Conservation (phyloP, 1,140 invertebrate species). For the Mizuhopecten yessoensis region DNA sequence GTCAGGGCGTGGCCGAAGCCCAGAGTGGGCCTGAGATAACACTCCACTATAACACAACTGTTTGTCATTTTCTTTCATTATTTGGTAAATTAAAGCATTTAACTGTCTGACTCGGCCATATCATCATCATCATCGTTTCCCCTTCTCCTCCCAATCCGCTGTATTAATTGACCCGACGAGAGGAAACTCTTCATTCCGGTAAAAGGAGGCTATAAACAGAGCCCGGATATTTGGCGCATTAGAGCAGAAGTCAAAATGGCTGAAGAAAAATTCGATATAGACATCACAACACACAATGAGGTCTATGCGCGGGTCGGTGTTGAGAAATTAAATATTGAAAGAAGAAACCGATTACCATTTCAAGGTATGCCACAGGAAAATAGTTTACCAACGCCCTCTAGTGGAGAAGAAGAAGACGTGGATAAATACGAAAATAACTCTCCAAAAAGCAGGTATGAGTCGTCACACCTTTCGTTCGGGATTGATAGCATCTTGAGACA, state of each 20-base stretch:
- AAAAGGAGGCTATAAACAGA: slow-evolving; percentile 26
- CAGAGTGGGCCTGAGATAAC: slow-evolving; percentile 22
- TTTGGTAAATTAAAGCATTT: slow-evolving; percentile 40
- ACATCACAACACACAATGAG: not conserved
- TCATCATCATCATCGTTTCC: slow-evolving; percentile 33
- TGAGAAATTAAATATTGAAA: slow-evolving; percentile 40
- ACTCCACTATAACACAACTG: slow-evolving; percentile 33
- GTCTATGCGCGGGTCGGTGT: not conserved
- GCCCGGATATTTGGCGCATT: slow-evolving; percentile 8
- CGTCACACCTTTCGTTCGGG: slow-evolving; percentile 19
- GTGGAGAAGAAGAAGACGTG: slow-evolving; percentile 1
- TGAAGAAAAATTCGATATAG: slow-evolving; percentile 30
- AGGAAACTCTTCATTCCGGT: not conserved
- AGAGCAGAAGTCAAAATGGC: slow-evolving; percentile 32
- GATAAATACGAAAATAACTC: slow-evolving; percentile 39
- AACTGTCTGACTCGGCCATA: slow-evolving; percentile 31
- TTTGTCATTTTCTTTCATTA: slow-evolving; percentile 40
- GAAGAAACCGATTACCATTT: slow-evolving; percentile 25
- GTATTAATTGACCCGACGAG: slow-evolving; percentile 32
- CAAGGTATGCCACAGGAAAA: slow-evolving; percentile 37
- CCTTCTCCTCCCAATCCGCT: slow-evolving; percentile 30
- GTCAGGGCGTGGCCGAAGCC: slow-evolving; percentile 58
- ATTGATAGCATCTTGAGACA: slow-evolving; percentile 39
- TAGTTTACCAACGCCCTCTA: slow-evolving; percentile 32
- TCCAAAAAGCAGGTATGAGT: slow-evolving; percentile 32